Evolutionary conservation across 2,888 invertebrate genomes (phyloP).

Genomic region (Drosophila robusta): DNA sequence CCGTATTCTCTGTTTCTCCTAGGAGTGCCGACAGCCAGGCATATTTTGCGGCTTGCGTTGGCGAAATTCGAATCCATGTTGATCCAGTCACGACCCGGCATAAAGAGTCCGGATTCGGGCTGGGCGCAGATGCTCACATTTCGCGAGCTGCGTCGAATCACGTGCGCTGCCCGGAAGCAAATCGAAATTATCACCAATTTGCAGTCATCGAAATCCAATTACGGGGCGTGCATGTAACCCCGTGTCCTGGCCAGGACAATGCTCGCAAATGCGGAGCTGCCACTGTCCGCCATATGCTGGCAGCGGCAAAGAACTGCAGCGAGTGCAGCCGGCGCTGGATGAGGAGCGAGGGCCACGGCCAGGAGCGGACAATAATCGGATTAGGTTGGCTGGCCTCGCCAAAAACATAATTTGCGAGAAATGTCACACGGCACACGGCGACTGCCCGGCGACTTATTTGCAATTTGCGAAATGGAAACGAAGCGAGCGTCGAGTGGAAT

Average conservation of each 20-base stretch:
- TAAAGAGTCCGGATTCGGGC: constrained; percentile 45
- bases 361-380: constrained; percentile 65
- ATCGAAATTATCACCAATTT: constrained; percentile 84
- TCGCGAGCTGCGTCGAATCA: constrained; percentile 65
- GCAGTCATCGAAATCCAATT: constrained; percentile 84
- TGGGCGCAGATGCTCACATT: constrained; percentile 70
- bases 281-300: constrained; percentile 65
- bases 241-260: constrained; percentile 42
- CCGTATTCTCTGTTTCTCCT: background rate
- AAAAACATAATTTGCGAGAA: constrained; percentile 80
- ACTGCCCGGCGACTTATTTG: constrained; percentile 71
- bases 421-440: constrained; percentile 72
- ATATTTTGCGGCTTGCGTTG: constrained; percentile 23
- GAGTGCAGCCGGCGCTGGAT: constrained; percentile 27
- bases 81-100: constrained; percentile 66
- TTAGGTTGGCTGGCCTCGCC: constrained; percentile 60
- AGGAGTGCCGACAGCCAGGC: constrained; percentile 6
- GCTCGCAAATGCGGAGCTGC: constrained; percentile 34
- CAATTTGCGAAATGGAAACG: constrained; percentile 75
- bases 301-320: constrained; percentile 57
- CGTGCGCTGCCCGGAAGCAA: constrained; percentile 70
- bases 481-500: constrained; percentile 23
- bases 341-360: background rate
- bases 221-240: constrained; percentile 61
- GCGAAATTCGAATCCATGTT: constrained; percentile 49